Evolutionary conservation across 2,113 vertebrate genomes (phyloP).

Genomic region (Tachysurus vachellii): DNA sequence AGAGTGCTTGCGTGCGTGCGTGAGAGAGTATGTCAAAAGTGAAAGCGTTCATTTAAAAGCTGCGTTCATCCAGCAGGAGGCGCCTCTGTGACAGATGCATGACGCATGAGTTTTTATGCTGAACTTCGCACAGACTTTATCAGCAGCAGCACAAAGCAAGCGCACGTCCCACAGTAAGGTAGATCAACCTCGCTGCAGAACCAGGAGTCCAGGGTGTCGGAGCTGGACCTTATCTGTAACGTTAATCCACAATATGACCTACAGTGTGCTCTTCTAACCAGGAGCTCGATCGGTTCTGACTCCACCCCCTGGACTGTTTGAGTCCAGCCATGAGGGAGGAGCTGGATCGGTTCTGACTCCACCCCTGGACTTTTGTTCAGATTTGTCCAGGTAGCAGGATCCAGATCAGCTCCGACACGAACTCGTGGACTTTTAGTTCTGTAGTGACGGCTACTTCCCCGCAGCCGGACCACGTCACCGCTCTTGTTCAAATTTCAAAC

Average conservation of each 20-base stretch:
- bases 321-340: background rate
- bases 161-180: background rate
- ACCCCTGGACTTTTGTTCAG: background rate
- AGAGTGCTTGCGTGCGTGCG: too few species aligned
- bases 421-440: background rate
- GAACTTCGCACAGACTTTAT: constrained; percentile 1
- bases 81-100: constrained; percentile 29
- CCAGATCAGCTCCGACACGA: background rate
- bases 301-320: background rate
- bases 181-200: too few species aligned
- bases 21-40: constrained; percentile 40
- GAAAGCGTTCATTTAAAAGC: constrained; percentile 1
- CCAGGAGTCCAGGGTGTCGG: background rate
- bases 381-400: background rate
- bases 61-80: constrained; percentile 31
- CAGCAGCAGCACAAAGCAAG: constrained; percentile 11
- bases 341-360: background rate
- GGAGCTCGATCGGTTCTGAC: background rate
- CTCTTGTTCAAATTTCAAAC: background rate
- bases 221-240: background rate
- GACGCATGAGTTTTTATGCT: constrained; percentile 24
- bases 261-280: background rate
- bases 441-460: background rate
- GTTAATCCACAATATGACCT: background rate
- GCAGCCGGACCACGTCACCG: background rate